Evolutionary conservation across 2,888 invertebrate genomes (phyloP), one percentile per base, ranked within the genome.

Genomic region (Malthinus flaveolus): DNA sequence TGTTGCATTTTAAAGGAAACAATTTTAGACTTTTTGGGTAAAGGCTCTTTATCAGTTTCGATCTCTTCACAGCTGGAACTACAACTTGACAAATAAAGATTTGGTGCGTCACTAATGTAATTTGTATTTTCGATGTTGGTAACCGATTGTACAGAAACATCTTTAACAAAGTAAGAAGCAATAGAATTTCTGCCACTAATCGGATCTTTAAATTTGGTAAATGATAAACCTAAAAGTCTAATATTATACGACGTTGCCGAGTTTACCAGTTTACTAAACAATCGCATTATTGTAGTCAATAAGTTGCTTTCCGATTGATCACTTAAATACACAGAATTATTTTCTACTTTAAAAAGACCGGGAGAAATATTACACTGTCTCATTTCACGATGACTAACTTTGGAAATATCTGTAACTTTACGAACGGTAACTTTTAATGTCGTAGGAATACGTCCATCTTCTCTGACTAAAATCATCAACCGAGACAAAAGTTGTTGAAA

Each of bases 381-480:
- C 0, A 89, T 89, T 75, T 91, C 90, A 59, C 90, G 82, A 68
- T 88, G 88, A 68, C 87, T 87, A 55, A 84, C 83, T 66, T 87
- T 84, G 64, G 85, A 85, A 64, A 82, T 82, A 3, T 82, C 80
- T 78, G 91, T 88, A 68, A 85, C 87, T 74, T 90, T 90, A 39
- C 92, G 80, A 44, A 91, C 81, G 33, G 90, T 89, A 35, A 92
- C 84, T 78, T 88, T 86, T 50, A 92, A 81, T 37, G 89, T 86
- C 63, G 87, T 85, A 32, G 92, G 92, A 70, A 89, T 85, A 66
- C 92, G 84, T 0, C 91, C 91, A 77, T 92, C 92, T 72, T 91
- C 90, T 53, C 85, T 82, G 5, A 91, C 86, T 65, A 91, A 81
- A 55, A 88, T 83, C 62, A 91, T 81, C 55, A 92, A 77, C 68